Evolutionary conservation across 1,140 invertebrate species (phyloP).

Genomic region (Drosophila repleta): DNA sequence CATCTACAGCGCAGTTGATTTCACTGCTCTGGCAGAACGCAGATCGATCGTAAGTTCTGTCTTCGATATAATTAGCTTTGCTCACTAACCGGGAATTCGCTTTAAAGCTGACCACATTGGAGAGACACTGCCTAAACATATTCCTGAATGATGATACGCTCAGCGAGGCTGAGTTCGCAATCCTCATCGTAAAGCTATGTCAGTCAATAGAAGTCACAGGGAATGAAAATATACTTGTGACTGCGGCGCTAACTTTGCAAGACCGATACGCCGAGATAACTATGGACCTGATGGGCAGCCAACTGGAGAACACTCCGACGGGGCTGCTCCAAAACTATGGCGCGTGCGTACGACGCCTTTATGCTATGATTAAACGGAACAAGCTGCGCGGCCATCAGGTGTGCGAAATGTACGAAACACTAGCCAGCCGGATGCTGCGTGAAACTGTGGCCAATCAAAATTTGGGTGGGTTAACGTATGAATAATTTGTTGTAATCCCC

Average conservation of each 20-base stretch:
- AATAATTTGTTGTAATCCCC: too few species aligned
- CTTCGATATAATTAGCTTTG: not conserved
- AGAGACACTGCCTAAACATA: conserved; percentile 20
- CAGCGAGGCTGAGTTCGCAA: conserved; percentile 18
- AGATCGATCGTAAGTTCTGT: conserved; percentile 25
- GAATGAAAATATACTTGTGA: conserved; percentile 25
- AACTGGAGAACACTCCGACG: not conserved
- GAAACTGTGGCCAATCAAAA: not conserved
- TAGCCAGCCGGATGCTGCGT: conserved; percentile 34
- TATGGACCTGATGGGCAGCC: not conserved
- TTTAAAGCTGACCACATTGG: conserved; percentile 40
- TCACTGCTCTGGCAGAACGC: conserved; percentile 4
- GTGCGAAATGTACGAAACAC: conserved; percentile 24
- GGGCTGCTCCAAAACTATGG: conserved; percentile 30
- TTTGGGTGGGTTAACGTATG: conserved; percentile 28
- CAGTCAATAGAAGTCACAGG: conserved; percentile 45
- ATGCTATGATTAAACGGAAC: conserved; percentile 30
- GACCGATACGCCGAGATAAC: conserved; percentile 24
- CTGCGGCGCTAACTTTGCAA: conserved; percentile 15
- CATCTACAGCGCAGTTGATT: conserved; percentile 48
- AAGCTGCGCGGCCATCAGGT: conserved; percentile 30
- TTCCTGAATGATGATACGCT: conserved; percentile 51
- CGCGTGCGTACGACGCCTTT: conserved; percentile 29
- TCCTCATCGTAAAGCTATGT: conserved; percentile 38
- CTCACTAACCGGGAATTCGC: not conserved